A percentile compares a stretch with the other conserved stretches of the same genome.
These are phyloP conservation scores for Allolobophora icterica DNA, from an alignment of 2,888 invertebrate genomes.

Conservation along the genomic window DNA sequence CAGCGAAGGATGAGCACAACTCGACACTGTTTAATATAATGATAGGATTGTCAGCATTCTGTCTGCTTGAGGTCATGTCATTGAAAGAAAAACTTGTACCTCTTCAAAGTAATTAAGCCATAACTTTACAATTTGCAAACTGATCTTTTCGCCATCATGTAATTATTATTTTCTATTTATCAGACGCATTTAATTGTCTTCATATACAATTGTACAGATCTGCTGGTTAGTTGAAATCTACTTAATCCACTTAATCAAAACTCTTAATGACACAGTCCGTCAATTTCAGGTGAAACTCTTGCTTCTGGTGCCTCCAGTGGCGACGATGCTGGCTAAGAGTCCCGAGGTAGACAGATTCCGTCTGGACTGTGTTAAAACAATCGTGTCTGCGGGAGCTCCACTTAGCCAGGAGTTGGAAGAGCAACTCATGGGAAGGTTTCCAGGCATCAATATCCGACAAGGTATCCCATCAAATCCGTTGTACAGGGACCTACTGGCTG, in stretches of 20 bases:
- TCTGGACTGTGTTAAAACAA: conserved; percentile 20
- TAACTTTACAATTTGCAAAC: too few relatives aligned
- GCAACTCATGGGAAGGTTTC: conserved; percentile 12
- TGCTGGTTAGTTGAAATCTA: neutral
- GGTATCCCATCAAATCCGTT: neutral
- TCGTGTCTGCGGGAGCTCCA: conserved; percentile 18
- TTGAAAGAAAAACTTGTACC: too few relatives aligned
- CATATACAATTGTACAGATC: neutral
- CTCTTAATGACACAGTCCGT: neutral
- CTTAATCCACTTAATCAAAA: neutral
- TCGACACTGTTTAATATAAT: too few relatives aligned
- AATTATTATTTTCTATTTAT: too few relatives aligned
- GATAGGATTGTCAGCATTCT: too few relatives aligned
- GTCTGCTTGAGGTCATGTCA: too few relatives aligned
- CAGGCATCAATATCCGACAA: neutral
- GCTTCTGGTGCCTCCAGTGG: conserved; percentile 28
- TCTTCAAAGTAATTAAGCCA: too few relatives aligned
- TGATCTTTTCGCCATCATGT: too few relatives aligned
- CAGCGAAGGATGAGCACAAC: too few relatives aligned
- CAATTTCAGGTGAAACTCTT: conserved; percentile 24
- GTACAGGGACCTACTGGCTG: too few relatives aligned
- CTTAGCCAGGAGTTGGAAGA: conserved; percentile 6
- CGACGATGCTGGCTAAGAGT: conserved; percentile 19
- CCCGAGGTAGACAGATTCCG: conserved; percentile 20
- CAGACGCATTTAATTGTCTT: neutral